Conservation (phyloP, 2,888 invertebrate species). For the Philonicus albiceps region DNA sequence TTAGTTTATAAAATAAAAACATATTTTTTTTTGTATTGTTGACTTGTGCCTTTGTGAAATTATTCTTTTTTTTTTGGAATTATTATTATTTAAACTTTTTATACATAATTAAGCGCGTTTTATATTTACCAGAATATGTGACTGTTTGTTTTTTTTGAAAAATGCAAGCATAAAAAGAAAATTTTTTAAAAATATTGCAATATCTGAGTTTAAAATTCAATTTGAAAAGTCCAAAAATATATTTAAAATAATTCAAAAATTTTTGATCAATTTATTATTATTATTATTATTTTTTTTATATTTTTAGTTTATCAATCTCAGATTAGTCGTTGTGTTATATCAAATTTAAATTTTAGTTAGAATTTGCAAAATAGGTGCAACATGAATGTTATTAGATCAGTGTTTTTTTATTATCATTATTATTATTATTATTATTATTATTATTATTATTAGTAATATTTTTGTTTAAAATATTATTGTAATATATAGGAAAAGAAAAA, state of each 20-base stretch:
- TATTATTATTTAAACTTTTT: slow-evolving; percentile 7
- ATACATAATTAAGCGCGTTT: slow-evolving; percentile 12
- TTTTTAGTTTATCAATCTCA: not conserved
- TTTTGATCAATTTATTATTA: not conserved
- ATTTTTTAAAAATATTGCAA: not conserved
- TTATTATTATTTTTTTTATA: not conserved
- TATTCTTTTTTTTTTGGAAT: too few relatives aligned
- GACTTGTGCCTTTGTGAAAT: slow-evolving; percentile 63
- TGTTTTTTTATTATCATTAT: slow-evolving; percentile 30
- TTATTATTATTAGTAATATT: slow-evolving; percentile 4
- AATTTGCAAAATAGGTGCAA: slow-evolving; percentile 45
- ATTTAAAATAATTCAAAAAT: not conserved
- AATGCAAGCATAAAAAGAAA: not conserved
- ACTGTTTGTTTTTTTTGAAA: not conserved
- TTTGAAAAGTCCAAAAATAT: not conserved
- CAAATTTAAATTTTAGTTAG: slow-evolving; percentile 30
- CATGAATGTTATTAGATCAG: slow-evolving; percentile 46
- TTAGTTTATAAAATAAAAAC: not conserved
- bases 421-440: slow-evolving; percentile 8
- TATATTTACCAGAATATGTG: slow-evolving; percentile 16
- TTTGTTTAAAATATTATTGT: slow-evolving; percentile 39
- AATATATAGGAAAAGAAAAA: slow-evolving; percentile 36
- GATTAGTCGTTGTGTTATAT: slow-evolving; percentile 12
- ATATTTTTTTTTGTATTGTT: slow-evolving; percentile 57
- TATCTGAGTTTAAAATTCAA: not conserved